Base-by-base conservation (phyloP, 2,888 invertebrate genomes). In the Thymelicus acteon region DNA sequence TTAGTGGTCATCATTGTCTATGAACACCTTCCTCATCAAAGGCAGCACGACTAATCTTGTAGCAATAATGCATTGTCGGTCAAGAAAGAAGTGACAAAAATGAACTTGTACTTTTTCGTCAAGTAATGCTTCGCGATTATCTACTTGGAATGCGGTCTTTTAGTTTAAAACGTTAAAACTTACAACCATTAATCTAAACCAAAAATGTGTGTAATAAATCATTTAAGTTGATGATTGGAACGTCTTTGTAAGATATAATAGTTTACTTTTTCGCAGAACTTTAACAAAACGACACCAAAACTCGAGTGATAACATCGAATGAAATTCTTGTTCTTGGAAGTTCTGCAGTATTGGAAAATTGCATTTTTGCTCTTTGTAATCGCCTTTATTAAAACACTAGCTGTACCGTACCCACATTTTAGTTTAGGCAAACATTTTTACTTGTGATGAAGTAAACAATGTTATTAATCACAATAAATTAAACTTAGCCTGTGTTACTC, bases 141-240 rank as follows among this genome's bases (percentile, higher is more conserved):
- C 31, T 12, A 44, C 44, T 44, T 44, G 44, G 44, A 31, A 31
- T 31, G 31, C 8, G 44, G 44, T 44, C 19, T 52, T 19, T 19
- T 52, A 52, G 15, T 52, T 52, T 52, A 47, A 47, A 10, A 2
- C 8, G 47, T n/a, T 52, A 4, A 19, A 61, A 19, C 60, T 44
- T n/a, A 19, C 6, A 24, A 24, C 12, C 44, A 61, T 61, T 47
- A 61, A 61, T 61, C 44, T 61, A 24, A 24, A 44, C 47, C 44
- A 13, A 19, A 47, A 61, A 61, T 44, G 47, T 61, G 44, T 24
- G 47, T 47, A 44, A 61, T 47, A 61, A 47, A 61, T 61, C 44
- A 24, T 24, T 24, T 44, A 39, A 37, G 58, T n/a, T 58, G 15
- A 61, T 7, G 60, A 7, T 52, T 52, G 6, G 19, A 52, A 52